Percentiles rank a stretch among this genome's conserved stretches.
Evolutionary conservation across 2,888 invertebrate species (phyloP).

Genomic region (Polydesmus complanatus): DNA sequence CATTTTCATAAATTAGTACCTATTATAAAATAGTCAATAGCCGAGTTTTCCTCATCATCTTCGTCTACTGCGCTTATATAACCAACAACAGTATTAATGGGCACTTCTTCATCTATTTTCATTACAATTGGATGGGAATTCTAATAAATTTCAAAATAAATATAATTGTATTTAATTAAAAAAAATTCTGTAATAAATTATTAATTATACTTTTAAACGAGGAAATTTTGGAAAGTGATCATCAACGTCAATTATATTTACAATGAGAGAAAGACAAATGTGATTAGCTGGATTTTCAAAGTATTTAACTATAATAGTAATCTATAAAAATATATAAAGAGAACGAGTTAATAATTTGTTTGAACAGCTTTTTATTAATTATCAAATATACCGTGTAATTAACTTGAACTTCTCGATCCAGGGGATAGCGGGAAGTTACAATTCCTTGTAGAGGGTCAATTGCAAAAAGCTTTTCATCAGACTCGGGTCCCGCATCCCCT

Average conservation of each 20-base stretch:
- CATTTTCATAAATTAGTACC: conserved; percentile 32
- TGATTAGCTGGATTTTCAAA: conserved; percentile 62
- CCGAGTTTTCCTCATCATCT: conserved; percentile 58
- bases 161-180: neutral
- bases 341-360: neutral
- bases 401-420: conserved; percentile 61
- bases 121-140: conserved; percentile 51
- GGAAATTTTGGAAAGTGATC: conserved; percentile 62
- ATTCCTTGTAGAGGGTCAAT: conserved; percentile 54
- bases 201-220: conserved; percentile 43
- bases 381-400: conserved; percentile 47
- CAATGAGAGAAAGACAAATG: conserved; percentile 52
- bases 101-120: conserved; percentile 50
- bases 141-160: conserved; percentile 29
- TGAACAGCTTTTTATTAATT: neutral
- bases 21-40: conserved; percentile 56
- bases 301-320: conserved; percentile 57
- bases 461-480: conserved; percentile 46
- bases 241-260: conserved; percentile 57
- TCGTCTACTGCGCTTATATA: conserved; percentile 53
- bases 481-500: conserved; percentile 43
- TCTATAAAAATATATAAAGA: conserved; percentile 1
- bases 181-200: neutral
- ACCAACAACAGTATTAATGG: conserved; percentile 51
- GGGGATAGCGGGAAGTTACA: conserved; percentile 49